Base-by-base conservation (phyloP, 2,888 invertebrate genomes). In the Podabrus alpinus region DNA sequence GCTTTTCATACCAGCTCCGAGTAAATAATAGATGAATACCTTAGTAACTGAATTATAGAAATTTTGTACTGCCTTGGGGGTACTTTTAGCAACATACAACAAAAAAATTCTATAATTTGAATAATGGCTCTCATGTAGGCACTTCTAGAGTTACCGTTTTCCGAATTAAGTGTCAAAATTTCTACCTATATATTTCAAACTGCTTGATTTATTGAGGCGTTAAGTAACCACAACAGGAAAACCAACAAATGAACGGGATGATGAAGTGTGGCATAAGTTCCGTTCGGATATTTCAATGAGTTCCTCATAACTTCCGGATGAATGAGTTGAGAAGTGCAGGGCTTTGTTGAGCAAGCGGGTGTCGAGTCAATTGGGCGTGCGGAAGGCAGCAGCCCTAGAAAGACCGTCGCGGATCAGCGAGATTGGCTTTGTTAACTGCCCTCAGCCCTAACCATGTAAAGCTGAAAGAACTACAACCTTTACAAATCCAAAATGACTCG, bases 241-340 rank as follows among this genome's bases (percentile, higher is more conserved):
- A 82, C 81, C 80, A 80, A 80, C 80, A 79, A 76, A 77, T 79
- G 80, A 82, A 78, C 75, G 79, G 79, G 78, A 84, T 84, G 85
- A 85, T 83, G 82, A 83, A 86, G 84, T 85, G 84, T 79, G 81
- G 79, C 81, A 79, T 81, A 79, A 81, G 83, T 85, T 85, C 84
- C 85, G 84, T 82, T 82, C 85, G 86, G 85, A 86, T 86, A 86
- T 86, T 85, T 85, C 86, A 86, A 86, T 86, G 86, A 86, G 84
- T 84, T 84, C 82, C 85, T 86, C 86, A 87, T 86, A 86, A 86
- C 86, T 86, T 86, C 86, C 86, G 86, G 85, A 77, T 81, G 85
- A 84, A 79, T 82, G 83, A 79, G 81, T 79, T 77, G 77, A 79
- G 81, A 80, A 83, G 83, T 81, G 82, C 80, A 82, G 82, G 80